These are phyloP conservation scores for Eospalax fontanierii DNA, from an alignment of 2,797 vertebrate genomes.

Conservation along the genomic window DNA sequence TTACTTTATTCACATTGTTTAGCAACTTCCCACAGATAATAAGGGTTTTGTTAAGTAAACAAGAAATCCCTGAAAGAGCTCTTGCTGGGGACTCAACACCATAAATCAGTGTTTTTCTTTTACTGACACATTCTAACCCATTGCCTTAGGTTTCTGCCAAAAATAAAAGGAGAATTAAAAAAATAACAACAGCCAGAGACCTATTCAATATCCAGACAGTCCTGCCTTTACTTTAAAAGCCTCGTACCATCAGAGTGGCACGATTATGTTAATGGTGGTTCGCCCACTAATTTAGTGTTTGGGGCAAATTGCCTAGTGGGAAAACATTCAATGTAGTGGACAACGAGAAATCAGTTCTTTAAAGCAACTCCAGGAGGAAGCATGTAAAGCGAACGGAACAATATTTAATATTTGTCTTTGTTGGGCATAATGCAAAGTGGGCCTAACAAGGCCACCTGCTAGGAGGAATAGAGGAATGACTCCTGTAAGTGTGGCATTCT, in stretches of 20 bases:
- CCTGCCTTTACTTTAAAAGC: slow-evolving; percentile 33
- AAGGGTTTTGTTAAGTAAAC: slow-evolving; percentile 18
- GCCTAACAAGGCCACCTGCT: too few relatives aligned
- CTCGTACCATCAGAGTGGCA: not conserved
- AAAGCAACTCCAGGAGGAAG: slow-evolving; percentile 67
- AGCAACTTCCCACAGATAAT: not conserved
- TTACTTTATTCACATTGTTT: slow-evolving; percentile 6
- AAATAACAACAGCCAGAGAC: not conserved
- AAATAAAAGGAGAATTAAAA: not conserved
- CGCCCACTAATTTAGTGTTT: slow-evolving; percentile 60
- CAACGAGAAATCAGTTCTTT: slow-evolving; percentile 76
- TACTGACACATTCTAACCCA: slow-evolving; percentile 44
- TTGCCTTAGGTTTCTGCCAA: not conserved
- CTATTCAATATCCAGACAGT: not conserved
- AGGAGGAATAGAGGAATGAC: too few relatives aligned
- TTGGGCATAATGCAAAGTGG: too few relatives aligned
- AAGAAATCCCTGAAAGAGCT: slow-evolving; percentile 27
- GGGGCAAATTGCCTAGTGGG: slow-evolving; percentile 44
- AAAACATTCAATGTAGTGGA: slow-evolving; percentile 74
- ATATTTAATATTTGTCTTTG: too few relatives aligned
- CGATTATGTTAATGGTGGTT: slow-evolving; percentile 49
- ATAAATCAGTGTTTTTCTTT: slow-evolving; percentile 16
- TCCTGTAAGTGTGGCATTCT: too few relatives aligned
- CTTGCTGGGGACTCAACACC: not conserved
- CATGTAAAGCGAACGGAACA: slow-evolving; percentile 35